Conservation (phyloP, 2,888 invertebrate species). For the Bruchidius siliquastri region DNA sequence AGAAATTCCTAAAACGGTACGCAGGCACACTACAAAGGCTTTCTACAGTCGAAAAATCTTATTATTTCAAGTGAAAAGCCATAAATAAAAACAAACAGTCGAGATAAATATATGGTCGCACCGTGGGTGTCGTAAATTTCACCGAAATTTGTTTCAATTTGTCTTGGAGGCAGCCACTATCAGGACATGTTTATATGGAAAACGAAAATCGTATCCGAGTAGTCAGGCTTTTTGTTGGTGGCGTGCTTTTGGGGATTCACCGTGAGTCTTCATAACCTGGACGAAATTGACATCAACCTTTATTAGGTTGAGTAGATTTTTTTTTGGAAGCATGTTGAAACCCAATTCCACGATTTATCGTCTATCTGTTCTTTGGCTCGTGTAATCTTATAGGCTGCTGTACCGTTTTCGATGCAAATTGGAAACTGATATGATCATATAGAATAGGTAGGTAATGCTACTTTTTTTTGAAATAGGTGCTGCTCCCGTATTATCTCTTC, state of each 20-base stretch:
- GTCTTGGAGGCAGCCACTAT: neutral
- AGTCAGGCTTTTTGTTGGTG: neutral
- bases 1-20: neutral
- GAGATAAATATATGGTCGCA: neutral
- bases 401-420: no score
- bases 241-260: neutral
- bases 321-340: no score
- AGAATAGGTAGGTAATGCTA: no score
- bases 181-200: neutral
- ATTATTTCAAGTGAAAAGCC: neutral
- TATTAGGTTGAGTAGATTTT: no score
- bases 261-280: no score
- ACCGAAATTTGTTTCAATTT: neutral
- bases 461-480: no score
- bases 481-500: no score
- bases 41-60: neutral
- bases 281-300: no score
- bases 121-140: neutral
- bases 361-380: no score
- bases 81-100: neutral
- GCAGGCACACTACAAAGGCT: neutral
- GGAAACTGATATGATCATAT: no score
- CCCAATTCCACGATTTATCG: no score
- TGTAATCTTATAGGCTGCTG: no score
- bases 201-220: neutral